Percentiles rank a stretch among this genome's conserved stretches.
phyloP scores from a whole-genome alignment of 2,888 invertebrate genomes.

The Nymphalis polychloros region DNA sequence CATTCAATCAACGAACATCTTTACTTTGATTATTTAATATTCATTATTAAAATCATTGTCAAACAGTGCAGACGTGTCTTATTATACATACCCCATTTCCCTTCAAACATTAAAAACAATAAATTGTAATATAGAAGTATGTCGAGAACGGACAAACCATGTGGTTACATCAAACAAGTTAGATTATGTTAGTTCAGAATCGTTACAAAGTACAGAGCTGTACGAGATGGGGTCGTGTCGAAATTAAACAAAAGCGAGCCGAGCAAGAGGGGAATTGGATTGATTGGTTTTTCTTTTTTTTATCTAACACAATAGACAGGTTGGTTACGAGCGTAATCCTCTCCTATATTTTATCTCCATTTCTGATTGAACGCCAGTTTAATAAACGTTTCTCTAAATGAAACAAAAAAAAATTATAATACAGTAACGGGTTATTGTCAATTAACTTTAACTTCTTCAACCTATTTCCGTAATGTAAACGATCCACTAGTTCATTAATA shows the following conservation, averaged over 20 bases:
- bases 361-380: slow-evolving; percentile 19
- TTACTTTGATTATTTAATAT: too few relatives aligned
- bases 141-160: background rate
- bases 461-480: too few relatives aligned
- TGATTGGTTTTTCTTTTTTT: slow-evolving; percentile 41
- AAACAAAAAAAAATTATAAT: background rate
- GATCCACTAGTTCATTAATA: too few relatives aligned
- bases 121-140: background rate
- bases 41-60: too few relatives aligned
- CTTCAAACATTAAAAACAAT: too few relatives aligned
- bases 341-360: slow-evolving; percentile 26
- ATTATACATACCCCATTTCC: too few relatives aligned
- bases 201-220: slow-evolving; percentile 36
- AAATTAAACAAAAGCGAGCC: slow-evolving; percentile 45
- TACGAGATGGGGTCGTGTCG: slow-evolving; percentile 39
- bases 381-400: slow-evolving; percentile 6
- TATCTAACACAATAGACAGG: slow-evolving; percentile 35
- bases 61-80: too few relatives aligned
- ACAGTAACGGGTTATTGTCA: background rate
- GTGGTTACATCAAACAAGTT: slow-evolving; percentile 34
- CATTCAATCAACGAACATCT: too few relatives aligned
- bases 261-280: slow-evolving; percentile 39
- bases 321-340: slow-evolving; percentile 37
- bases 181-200: slow-evolving; percentile 41
- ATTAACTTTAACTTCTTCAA: too few relatives aligned